phyloP scores from a whole-genome alignment of 2,888 invertebrate genomes.

The Hylaea fasciaria region DNA sequence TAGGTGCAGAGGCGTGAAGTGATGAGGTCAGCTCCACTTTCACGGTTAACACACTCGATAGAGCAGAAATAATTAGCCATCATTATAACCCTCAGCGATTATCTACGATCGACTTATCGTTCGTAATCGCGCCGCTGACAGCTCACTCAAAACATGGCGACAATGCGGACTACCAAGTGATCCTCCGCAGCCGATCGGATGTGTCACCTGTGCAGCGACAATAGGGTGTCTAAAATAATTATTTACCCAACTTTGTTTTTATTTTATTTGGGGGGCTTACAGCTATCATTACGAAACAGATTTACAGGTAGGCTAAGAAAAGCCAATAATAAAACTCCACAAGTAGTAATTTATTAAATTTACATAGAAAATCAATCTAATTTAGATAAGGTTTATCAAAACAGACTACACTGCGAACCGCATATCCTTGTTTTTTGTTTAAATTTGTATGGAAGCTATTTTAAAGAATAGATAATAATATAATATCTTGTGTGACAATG shows the following conservation, averaged over 20 bases:
- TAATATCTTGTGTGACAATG: too few species aligned
- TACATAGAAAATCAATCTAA: background rate
- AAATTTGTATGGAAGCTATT: background rate
- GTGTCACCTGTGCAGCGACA: background rate
- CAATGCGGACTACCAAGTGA: background rate
- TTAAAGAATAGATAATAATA: too few species aligned
- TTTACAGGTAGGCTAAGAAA: too few species aligned
- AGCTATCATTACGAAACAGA: too few species aligned
- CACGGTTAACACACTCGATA: slow-evolving; percentile 19
- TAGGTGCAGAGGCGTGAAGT: too few species aligned
- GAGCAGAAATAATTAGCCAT: slow-evolving; percentile 13
- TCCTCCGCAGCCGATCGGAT: background rate
- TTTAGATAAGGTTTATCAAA: background rate
- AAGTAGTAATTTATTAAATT: too few species aligned
- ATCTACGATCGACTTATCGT: background rate
- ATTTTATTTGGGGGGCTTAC: too few species aligned
- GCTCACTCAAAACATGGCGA: slow-evolving; percentile 7
- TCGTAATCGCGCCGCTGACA: slow-evolving; percentile 9
- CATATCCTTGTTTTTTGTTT: background rate
- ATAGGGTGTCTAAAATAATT: background rate
- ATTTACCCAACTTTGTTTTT: background rate
- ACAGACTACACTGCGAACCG: background rate
- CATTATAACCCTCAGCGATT: slow-evolving; percentile 17
- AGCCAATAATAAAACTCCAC: too few species aligned
- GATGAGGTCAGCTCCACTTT: slow-evolving; percentile 19